Evolutionary conservation across 2,113 vertebrate species (phyloP).

Genomic region (Girardinichthys multiradiatus): DNA sequence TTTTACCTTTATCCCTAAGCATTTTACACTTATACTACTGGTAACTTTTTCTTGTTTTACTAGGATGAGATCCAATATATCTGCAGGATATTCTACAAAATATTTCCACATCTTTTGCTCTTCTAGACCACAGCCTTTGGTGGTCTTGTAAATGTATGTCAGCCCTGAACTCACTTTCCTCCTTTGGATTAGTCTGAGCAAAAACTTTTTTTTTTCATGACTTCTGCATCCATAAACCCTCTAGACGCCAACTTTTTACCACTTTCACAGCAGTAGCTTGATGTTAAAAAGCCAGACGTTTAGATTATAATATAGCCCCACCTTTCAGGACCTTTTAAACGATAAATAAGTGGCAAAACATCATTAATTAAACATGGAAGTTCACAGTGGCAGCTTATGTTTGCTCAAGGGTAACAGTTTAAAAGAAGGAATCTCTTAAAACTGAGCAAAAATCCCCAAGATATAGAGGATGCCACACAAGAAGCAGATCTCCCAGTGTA

Average conservation of each 20-base stretch:
- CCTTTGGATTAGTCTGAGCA: conserved; percentile 35
- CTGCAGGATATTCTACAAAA: conserved; percentile 32
- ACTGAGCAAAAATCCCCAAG: conserved; percentile 44
- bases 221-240: conserved; percentile 22
- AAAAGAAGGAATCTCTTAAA: conserved; percentile 66
- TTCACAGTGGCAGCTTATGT: conserved; percentile 41
- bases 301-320: conserved; percentile 46
- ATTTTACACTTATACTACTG: background rate
- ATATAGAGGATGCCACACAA: conserved; percentile 71
- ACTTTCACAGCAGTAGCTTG: conserved; percentile 48
- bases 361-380: conserved; percentile 63
- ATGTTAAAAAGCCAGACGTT: conserved; percentile 52
- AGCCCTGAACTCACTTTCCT: conserved; percentile 41
- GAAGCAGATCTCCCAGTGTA: conserved; percentile 50
- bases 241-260: conserved; percentile 24
- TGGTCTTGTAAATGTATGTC: conserved; percentile 61
- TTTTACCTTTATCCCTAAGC: conserved; percentile 2
- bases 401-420: conserved; percentile 57
- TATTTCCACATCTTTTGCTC: conserved; percentile 45
- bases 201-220: conserved; percentile 45
- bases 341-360: conserved; percentile 63
- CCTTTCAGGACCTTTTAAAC: conserved; percentile 47
- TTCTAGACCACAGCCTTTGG: conserved; percentile 52
- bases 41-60: conserved; percentile 12
- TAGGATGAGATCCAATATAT: conserved; percentile 39